Conservation (phyloP, 2,888 invertebrate species). For the Tinea pellionella region DNA sequence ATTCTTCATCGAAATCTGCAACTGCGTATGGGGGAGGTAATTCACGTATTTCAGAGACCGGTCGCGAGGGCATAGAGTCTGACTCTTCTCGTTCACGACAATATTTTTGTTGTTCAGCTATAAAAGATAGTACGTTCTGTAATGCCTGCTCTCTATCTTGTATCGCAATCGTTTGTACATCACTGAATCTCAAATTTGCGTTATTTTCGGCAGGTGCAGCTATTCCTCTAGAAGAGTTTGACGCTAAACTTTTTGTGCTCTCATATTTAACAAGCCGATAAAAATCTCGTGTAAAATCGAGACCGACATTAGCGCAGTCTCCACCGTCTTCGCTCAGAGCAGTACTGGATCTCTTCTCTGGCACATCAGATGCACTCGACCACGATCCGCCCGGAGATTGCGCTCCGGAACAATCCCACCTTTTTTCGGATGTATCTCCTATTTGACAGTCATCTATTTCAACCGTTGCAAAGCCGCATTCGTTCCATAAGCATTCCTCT, state of each 20-base stretch:
- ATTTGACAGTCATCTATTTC: constrained; percentile 75
- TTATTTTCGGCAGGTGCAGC: constrained; percentile 58
- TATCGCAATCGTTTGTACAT: constrained; percentile 54
- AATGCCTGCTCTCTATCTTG: constrained; percentile 77
- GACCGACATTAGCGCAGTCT: constrained; percentile 75
- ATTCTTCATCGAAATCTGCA: constrained; percentile 60
- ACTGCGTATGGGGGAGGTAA: constrained; percentile 63
- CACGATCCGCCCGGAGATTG: constrained; percentile 73
- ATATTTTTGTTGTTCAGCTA: constrained; percentile 82
- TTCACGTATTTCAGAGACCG: constrained; percentile 69
- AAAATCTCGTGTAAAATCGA: constrained; percentile 83
- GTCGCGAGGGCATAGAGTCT: constrained; percentile 66
- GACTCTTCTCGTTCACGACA: constrained; percentile 70
- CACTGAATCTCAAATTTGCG: constrained; percentile 53
- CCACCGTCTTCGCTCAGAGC: constrained; percentile 78
- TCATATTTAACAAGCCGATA: constrained; percentile 85
- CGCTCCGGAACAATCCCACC: constrained; percentile 73
- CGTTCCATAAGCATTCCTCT: constrained; percentile 81
- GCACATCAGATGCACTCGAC: constrained; percentile 69
- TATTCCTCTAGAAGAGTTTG: constrained; percentile 76
- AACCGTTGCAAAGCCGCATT: constrained; percentile 77
- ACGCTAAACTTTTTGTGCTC: constrained; percentile 82
- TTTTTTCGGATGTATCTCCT: constrained; percentile 63
- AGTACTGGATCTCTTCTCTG: constrained; percentile 77
- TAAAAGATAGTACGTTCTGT: constrained; percentile 79